These are phyloP conservation scores for Uromys caudimaculatus DNA, from an alignment of 2,797 vertebrate genomes.

Conservation along the genomic window DNA sequence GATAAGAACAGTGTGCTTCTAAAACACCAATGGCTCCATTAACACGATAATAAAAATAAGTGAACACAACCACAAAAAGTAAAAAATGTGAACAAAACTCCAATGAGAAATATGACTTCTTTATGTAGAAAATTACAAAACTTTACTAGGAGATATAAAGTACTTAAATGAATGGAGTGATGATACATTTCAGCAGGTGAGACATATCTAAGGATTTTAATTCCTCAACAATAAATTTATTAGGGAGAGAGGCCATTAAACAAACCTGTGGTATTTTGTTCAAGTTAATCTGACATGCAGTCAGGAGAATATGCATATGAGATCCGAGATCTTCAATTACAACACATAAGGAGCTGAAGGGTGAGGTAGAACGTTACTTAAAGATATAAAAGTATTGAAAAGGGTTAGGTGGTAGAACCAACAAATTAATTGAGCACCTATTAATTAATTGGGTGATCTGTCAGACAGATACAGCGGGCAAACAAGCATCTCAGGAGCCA, in stretches of 20 bases:
- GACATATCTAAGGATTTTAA: constrained; percentile 5
- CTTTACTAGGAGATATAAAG: background rate
- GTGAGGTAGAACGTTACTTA: background rate
- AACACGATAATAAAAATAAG: constrained; percentile 13
- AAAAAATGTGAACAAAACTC: background rate
- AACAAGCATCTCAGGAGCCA: background rate
- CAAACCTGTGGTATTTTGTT: constrained; percentile 27
- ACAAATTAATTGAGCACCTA: background rate
- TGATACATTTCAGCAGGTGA: background rate
- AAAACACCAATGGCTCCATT: background rate
- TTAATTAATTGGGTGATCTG: background rate
- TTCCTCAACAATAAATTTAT: constrained; percentile 24
- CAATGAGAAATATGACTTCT: background rate
- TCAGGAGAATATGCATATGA: background rate
- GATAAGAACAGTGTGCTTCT: background rate
- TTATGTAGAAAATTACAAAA: constrained; percentile 20
- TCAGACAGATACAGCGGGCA: background rate
- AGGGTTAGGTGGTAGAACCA: background rate
- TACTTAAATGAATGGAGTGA: background rate
- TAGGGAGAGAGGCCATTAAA: constrained; percentile 5
- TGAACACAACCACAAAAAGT: background rate
- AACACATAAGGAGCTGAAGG: background rate
- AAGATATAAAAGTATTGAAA: background rate
- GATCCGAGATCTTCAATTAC: background rate
- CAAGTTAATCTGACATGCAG: background rate